phyloP scores from a whole-genome alignment of 2,113 vertebrate species.

The Nerophis ophidion region DNA sequence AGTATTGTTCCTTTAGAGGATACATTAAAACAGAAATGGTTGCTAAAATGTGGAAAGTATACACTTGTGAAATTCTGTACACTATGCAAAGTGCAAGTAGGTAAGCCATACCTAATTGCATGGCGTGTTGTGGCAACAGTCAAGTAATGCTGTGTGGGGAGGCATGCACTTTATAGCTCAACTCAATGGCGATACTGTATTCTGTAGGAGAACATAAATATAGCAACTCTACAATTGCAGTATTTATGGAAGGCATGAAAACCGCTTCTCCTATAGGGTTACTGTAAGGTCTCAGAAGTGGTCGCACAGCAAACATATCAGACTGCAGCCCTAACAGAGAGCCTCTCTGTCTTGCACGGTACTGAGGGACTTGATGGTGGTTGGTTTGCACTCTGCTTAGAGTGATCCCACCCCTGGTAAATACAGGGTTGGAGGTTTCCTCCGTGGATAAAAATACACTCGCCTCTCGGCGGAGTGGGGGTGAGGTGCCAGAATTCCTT shows the following conservation, averaged over 20 bases:
- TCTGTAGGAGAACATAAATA: constrained; percentile 7
- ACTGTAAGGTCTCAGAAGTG: constrained; percentile 48
- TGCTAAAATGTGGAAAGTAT: too few relatives aligned
- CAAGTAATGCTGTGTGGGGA: constrained; percentile 6
- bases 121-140: not conserved
- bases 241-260: constrained; percentile 27
- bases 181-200: constrained; percentile 14
- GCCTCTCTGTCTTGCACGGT: constrained; percentile 44
- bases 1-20: too few relatives aligned
- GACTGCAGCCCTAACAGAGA: constrained; percentile 35
- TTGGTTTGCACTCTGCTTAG: constrained; percentile 50
- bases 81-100: too few relatives aligned
- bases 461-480: constrained; percentile 38
- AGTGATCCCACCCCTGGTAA: constrained; percentile 70
- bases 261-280: constrained; percentile 38
- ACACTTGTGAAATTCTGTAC: too few relatives aligned
- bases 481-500: constrained; percentile 30
- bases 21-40: too few relatives aligned
- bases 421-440: constrained; percentile 71
- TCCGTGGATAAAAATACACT: constrained; percentile 66
- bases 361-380: constrained; percentile 44
- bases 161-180: constrained; percentile 6
- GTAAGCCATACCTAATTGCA: too few relatives aligned
- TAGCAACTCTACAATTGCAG: constrained; percentile 20
- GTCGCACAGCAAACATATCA: constrained; percentile 41